These are phyloP conservation scores for Heterohyrax brucei DNA, from an alignment of 2,797 vertebrate species.

Conservation along the genomic window DNA sequence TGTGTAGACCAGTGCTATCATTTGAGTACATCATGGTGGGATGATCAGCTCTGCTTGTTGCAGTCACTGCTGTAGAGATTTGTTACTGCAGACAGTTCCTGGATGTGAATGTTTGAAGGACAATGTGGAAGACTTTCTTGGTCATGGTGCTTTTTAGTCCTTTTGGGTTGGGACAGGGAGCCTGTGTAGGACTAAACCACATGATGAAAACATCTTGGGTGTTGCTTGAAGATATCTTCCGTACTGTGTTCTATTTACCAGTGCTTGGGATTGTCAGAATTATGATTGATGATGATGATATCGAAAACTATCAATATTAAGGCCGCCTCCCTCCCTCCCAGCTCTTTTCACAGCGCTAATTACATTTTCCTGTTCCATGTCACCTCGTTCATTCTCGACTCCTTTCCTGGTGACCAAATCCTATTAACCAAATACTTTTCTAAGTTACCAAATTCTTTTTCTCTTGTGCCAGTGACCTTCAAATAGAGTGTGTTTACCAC, in stretches of 20 bases:
- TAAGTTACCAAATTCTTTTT: neutral
- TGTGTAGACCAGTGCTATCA: neutral
- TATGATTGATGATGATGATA: neutral
- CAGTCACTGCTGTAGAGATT: neutral
- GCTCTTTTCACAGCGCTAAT: neutral
- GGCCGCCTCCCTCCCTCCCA: neutral
- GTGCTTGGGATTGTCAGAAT: neutral
- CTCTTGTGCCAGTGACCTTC: neutral
- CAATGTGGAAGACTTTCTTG: constrained; percentile 8
- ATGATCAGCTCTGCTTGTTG: neutral
- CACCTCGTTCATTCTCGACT: neutral
- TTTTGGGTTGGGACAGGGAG: neutral
- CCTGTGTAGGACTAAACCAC: neutral
- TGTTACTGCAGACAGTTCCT: constrained; percentile 35
- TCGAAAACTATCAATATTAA: neutral
- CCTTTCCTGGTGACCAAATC: constrained; percentile 40
- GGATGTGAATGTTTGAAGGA: constrained; percentile 11
- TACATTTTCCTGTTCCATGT: constrained; percentile 37
- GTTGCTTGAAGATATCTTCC: neutral
- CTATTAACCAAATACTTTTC: constrained; percentile 50
- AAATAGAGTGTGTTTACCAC: neutral
- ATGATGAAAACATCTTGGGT: constrained; percentile 20
- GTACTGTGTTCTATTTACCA: neutral
- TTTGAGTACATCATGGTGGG: constrained; percentile 45
- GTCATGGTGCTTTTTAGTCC: constrained; percentile 34